phyloP scores from a whole-genome alignment of 1,140 invertebrate species.

The Pararge aegeria region DNA sequence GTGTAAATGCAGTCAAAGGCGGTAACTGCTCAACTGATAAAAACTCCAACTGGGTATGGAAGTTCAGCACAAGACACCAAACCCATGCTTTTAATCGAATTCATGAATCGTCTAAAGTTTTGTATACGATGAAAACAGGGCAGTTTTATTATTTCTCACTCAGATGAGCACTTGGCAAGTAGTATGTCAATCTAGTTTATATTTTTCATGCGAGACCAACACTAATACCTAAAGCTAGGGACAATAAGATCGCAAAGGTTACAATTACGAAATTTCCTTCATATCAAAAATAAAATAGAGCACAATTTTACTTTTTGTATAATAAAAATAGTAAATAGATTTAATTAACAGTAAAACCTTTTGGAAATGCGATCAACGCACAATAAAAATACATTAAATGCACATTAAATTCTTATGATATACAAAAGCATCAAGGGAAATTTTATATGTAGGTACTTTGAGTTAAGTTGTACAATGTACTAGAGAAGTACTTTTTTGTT shows the following conservation, averaged over 20 bases:
- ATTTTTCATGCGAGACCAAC: background rate
- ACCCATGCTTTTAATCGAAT: too few species aligned
- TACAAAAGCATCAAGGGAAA: background rate
- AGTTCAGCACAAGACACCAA: too few species aligned
- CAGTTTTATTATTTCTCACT: too few species aligned
- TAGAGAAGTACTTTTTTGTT: too few species aligned
- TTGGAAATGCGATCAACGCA: slow-evolving; percentile 1
- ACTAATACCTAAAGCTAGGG: slow-evolving; percentile 61
- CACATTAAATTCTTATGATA: slow-evolving; percentile 4
- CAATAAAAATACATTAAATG: slow-evolving; percentile 1
- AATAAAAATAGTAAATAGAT: slow-evolving; percentile 10
- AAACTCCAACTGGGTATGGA: too few species aligned
- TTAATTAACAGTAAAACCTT: slow-evolving; percentile 1
- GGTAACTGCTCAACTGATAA: too few species aligned
- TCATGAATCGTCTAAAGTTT: too few species aligned
- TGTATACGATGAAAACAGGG: too few species aligned
- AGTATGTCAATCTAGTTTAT: background rate
- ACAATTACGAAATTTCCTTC: slow-evolving; percentile 54
- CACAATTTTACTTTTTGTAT: slow-evolving; percentile 2
- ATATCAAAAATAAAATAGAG: slow-evolving; percentile 34
- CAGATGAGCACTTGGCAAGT: background rate
- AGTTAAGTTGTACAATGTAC: too few species aligned
- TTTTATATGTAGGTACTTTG: background rate
- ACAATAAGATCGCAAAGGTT: slow-evolving; percentile 72
- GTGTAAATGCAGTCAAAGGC: too few species aligned